phyloP scores from a whole-genome alignment of 2,888 invertebrate genomes.

The Hirtodrosophila cameraria region DNA sequence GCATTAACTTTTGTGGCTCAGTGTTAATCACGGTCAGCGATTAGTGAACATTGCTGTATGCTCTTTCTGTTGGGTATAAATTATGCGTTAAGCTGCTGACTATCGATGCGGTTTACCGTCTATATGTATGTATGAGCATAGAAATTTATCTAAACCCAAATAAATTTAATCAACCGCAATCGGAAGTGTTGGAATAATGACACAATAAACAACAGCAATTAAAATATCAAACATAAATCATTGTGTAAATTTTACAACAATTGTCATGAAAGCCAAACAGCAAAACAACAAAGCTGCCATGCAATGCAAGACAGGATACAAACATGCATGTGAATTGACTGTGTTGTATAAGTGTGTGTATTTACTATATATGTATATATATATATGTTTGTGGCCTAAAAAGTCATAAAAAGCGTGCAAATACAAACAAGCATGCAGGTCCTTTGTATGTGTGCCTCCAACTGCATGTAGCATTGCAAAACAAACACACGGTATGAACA shows the following conservation, averaged over 20 bases:
- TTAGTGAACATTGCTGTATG: constrained; percentile 45
- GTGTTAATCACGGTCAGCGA: constrained; percentile 41
- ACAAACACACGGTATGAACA: constrained; percentile 25
- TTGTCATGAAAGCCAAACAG: constrained; percentile 64
- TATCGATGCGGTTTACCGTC: constrained; percentile 62
- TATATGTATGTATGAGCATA: constrained; percentile 24
- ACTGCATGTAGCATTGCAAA: constrained; percentile 33
- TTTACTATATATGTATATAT: constrained; percentile 13
- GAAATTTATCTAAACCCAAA: constrained; percentile 72
- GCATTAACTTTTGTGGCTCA: constrained; percentile 18
- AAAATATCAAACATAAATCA: constrained; percentile 79
- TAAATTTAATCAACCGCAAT: constrained; percentile 79
- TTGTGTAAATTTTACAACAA: constrained; percentile 73
- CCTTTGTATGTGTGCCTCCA: constrained; percentile 14
- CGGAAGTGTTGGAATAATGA: constrained; percentile 79
- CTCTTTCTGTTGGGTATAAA: constrained; percentile 49
- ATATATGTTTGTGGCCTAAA: constrained; percentile 39
- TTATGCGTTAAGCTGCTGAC: constrained; percentile 53
- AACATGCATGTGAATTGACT: constrained; percentile 39
- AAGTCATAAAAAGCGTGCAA: constrained; percentile 68
- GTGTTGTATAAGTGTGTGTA: constrained; percentile 8
- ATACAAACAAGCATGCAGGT: constrained; percentile 50
- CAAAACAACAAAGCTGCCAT: constrained; percentile 51
- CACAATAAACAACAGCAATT: constrained; percentile 79
- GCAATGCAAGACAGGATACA: constrained; percentile 53